Percentiles rank a stretch among this genome's conserved stretches.
These are phyloP conservation scores for Tiliacea citrago DNA, from an alignment of 2,888 invertebrate species.

Conservation along the genomic window DNA sequence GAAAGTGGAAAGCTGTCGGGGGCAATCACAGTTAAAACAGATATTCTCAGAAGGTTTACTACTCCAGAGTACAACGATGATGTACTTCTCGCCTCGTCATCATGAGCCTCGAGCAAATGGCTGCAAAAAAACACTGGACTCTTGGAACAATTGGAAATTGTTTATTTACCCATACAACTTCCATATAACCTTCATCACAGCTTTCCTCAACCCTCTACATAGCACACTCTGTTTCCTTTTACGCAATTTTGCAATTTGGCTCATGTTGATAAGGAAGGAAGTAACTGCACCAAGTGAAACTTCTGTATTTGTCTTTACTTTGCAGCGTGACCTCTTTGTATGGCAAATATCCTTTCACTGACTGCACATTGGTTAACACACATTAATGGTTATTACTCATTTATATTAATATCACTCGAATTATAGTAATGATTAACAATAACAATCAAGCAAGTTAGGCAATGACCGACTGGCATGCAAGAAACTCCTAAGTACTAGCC, in stretches of 20 bases:
- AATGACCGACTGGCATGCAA: neutral
- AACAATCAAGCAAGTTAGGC: no score
- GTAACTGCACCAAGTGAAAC: neutral
- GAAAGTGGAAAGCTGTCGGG: conserved; percentile 53
- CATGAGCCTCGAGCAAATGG: neutral
- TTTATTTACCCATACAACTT: neutral
- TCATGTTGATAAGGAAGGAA: neutral
- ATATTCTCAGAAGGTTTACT: conserved; percentile 21
- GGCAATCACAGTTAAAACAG: conserved; percentile 9
- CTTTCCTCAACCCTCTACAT: neutral
- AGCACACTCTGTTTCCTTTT: no score
- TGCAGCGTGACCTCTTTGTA: conserved; percentile 31
- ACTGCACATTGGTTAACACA: conserved; percentile 37
- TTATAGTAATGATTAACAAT: conserved; percentile 18
- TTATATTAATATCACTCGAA: conserved; percentile 30
- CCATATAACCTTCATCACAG: neutral
- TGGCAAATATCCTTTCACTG: conserved; percentile 61
- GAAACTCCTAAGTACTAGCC: neutral
- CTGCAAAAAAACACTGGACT: neutral
- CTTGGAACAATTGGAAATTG: neutral
- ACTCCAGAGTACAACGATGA: neutral
- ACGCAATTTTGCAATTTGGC: no score
- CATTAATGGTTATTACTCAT: conserved; percentile 32
- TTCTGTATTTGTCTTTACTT: conserved; percentile 6
- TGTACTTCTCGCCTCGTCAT: neutral